phyloP scores from a whole-genome alignment of 2,888 invertebrate genomes.

The Flabesymbios commensalis region DNA sequence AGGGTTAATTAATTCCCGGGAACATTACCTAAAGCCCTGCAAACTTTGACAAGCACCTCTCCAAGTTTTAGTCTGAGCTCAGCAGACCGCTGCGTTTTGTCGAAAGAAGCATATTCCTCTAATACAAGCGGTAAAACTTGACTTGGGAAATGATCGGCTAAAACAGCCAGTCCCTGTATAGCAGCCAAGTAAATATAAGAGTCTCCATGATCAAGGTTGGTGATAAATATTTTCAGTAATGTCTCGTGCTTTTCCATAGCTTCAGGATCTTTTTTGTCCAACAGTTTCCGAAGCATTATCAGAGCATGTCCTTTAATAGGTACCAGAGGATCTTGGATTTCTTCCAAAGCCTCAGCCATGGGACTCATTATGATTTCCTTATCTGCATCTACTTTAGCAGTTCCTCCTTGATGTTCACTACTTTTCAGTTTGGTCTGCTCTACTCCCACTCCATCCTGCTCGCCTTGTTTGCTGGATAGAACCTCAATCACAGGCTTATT shows the following conservation, averaged over 20 bases:
- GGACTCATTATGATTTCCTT: neutral
- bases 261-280: conserved; percentile 70
- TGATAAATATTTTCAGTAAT: conserved; percentile 75
- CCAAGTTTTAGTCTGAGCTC: conserved; percentile 76
- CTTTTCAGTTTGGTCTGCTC: neutral
- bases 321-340: conserved; percentile 73
- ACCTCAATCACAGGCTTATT: conserved; percentile 21
- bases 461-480: conserved; percentile 5
- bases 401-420: neutral
- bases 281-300: conserved; percentile 73
- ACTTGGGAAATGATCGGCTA: conserved; percentile 72
- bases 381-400: neutral
- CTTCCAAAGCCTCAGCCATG: conserved; percentile 66
- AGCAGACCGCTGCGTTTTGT: conserved; percentile 11
- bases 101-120: conserved; percentile 67
- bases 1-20: conserved; percentile 34
- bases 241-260: conserved; percentile 64
- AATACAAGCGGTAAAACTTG: conserved; percentile 72
- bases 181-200: conserved; percentile 82
- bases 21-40: conserved; percentile 74
- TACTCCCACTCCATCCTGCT: neutral
- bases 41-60: conserved; percentile 77
- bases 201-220: conserved; percentile 77
- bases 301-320: conserved; percentile 84
- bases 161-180: conserved; percentile 74